phyloP scores from a whole-genome alignment of 2,113 vertebrate species.

The Isichthys henryi region DNA sequence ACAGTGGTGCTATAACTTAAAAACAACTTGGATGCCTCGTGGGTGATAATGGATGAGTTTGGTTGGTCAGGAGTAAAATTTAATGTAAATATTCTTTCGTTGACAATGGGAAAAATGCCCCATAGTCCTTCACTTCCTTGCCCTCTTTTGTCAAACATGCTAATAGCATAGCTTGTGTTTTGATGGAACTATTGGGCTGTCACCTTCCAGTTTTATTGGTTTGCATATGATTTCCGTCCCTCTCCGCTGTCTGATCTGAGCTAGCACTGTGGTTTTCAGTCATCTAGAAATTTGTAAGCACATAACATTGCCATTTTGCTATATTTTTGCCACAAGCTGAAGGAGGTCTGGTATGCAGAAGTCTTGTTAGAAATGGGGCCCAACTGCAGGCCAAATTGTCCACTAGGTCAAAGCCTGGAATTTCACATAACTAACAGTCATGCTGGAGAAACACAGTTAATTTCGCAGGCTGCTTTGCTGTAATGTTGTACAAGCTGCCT shows the following conservation, averaged over 20 bases:
- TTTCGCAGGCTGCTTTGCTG: not conserved
- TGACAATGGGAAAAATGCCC: not conserved
- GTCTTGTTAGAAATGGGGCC: not conserved
- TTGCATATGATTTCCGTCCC: not conserved
- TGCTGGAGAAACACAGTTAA: not conserved
- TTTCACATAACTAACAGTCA: not conserved
- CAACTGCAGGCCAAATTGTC: not conserved
- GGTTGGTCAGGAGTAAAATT: not conserved
- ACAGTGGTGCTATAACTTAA: not conserved
- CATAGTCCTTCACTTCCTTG: not conserved
- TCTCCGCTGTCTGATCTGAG: not conserved
- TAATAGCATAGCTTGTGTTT: not conserved
- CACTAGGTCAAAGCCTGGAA: not conserved
- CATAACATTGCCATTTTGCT: not conserved
- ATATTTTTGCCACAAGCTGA: not conserved
- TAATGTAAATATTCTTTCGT: not conserved
- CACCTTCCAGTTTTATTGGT: too few species aligned
- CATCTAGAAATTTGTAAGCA: not conserved
- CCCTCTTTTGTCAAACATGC: not conserved
- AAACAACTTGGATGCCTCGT: not conserved
- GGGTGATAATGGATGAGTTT: not conserved
- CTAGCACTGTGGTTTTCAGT: not conserved
- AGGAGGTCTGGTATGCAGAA: not conserved
- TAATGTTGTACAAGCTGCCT: not conserved
- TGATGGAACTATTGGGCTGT: not conserved